Percentiles rank a stretch among this genome's conserved stretches.
Evolutionary conservation across 2,797 vertebrate genomes (phyloP).

Genomic region (Monodelphis domestica): DNA sequence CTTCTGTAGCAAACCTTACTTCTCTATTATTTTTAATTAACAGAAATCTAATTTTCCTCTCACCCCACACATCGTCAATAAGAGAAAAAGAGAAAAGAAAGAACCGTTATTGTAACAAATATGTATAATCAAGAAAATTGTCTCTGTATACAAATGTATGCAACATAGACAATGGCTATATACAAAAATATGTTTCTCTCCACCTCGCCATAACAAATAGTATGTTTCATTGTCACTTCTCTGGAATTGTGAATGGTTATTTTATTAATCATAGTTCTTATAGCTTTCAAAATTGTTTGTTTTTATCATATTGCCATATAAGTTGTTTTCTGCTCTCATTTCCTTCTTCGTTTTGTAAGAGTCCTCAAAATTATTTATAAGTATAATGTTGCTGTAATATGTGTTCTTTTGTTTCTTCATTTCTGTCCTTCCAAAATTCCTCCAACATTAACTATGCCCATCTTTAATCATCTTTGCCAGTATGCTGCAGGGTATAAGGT

Average conservation of each 20-base stretch:
- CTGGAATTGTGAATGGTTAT: background rate
- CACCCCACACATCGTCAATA: background rate
- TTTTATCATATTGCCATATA: background rate
- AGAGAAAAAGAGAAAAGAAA: background rate
- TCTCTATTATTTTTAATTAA: background rate
- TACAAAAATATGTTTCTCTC: background rate
- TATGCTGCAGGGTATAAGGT: background rate
- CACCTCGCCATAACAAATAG: background rate
- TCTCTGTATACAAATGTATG: background rate
- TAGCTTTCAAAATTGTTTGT: background rate
- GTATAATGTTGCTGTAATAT: background rate
- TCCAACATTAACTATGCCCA: background rate
- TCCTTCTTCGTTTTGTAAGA: background rate
- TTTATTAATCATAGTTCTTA: background rate
- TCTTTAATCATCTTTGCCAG: background rate
- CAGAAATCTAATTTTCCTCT: background rate
- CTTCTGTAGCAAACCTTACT: background rate
- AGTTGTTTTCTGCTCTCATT: background rate
- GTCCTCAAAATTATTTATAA: background rate
- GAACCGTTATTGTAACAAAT: background rate
- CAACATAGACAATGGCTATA: background rate
- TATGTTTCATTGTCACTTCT: background rate
- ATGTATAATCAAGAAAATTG: background rate
- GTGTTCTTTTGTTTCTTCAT: background rate
- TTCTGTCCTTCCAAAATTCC: background rate